A percentile compares a stretch with the other conserved stretches of the same genome.
These are phyloP conservation scores for Mormyrus iriodes DNA, from an alignment of 2,113 vertebrate genomes.

Conservation along the genomic window DNA sequence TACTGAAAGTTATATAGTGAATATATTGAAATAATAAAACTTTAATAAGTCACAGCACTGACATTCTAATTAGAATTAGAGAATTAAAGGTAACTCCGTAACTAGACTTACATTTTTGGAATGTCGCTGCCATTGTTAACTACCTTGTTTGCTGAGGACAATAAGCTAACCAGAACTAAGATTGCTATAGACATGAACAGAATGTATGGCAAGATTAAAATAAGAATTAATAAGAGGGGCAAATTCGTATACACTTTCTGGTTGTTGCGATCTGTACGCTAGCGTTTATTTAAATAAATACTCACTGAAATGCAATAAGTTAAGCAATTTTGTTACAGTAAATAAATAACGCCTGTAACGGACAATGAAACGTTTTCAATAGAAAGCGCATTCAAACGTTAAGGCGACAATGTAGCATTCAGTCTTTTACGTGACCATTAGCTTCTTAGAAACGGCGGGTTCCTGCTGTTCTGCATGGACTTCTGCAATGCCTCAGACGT, in stretches of 20 bases:
- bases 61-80: not conserved
- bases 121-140: not conserved
- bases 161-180: not conserved
- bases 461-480: constrained; percentile 29
- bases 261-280: constrained; percentile 45
- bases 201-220: not conserved
- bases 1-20: not conserved
- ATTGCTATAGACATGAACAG: not conserved
- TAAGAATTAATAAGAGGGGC: not conserved
- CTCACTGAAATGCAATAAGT: constrained; percentile 78
- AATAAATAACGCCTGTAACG: constrained; percentile 50
- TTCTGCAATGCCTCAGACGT: constrained; percentile 58
- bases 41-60: not conserved
- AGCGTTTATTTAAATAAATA: constrained; percentile 90
- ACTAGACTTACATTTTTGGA: not conserved
- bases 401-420: constrained; percentile 45
- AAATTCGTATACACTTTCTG: not conserved
- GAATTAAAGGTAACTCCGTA: not conserved
- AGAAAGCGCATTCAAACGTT: constrained; percentile 44
- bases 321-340: constrained; percentile 63
- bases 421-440: constrained; percentile 45
- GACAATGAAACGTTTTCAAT: constrained; percentile 31
- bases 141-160: not conserved
- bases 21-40: not conserved
- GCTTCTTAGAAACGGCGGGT: constrained; percentile 13